Percentiles rank a stretch among this genome's conserved stretches.
Conservation (phyloP, 2,113 vertebrate species). For the Paedocypris sp. region DNA sequence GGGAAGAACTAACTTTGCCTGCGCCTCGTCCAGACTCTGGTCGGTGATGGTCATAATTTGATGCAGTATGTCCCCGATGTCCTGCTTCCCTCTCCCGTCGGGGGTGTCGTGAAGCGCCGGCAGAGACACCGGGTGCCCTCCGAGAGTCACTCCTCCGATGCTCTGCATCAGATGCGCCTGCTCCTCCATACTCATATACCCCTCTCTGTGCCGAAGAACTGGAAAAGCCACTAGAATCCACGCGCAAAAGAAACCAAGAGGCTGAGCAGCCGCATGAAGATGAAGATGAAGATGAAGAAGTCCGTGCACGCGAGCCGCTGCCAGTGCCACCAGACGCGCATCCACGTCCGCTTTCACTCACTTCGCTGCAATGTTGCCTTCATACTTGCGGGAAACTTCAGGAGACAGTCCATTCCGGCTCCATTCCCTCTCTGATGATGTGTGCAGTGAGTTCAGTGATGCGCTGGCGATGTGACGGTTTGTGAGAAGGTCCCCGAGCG, state of each 20-base stretch:
- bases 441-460: background rate
- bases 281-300: conserved; percentile 7
- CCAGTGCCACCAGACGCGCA: background rate
- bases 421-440: background rate
- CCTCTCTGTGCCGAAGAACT: too few relatives aligned
- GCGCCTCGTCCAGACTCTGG: conserved; percentile 84
- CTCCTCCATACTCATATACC: conserved; percentile 74
- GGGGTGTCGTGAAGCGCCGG: conserved; percentile 73
- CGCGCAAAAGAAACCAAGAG: background rate
- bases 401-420: background rate
- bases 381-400: background rate
- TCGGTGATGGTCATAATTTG: conserved; percentile 91
- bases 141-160: conserved; percentile 74
- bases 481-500: background rate
- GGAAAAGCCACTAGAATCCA: too few relatives aligned
- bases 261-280: conserved; percentile 57
- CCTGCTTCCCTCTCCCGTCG: conserved; percentile 79
- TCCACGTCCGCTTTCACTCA: background rate
- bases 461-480: background rate
- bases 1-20: conserved; percentile 79
- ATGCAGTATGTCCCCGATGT: conserved; percentile 84
- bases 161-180: conserved; percentile 81
- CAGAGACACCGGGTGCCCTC: conserved; percentile 73
- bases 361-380: background rate
- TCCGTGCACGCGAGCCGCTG: background rate